Evolutionary conservation across 2,113 vertebrate genomes (phyloP).

Genomic region (Cacatua alba): DNA sequence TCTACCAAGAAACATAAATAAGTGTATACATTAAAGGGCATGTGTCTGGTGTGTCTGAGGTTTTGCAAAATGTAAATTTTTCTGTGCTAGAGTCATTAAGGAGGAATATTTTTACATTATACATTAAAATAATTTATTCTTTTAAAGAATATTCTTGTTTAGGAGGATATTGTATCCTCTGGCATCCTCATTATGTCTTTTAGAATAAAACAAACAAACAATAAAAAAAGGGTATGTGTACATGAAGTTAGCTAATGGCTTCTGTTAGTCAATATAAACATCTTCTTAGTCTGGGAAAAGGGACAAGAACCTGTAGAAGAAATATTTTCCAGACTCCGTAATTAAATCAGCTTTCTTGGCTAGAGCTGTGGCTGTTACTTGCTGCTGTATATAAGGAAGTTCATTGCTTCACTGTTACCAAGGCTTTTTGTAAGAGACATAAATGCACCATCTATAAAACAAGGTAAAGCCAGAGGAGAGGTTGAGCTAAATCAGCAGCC

Average conservation of each 20-base stretch:
- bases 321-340: neutral
- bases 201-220: neutral
- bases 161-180: neutral
- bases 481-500: neutral
- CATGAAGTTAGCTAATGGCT: neutral
- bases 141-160: neutral
- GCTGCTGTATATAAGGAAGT: neutral
- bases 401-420: neutral
- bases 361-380: neutral
- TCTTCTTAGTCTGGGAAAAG: neutral
- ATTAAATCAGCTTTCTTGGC: neutral
- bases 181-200: neutral
- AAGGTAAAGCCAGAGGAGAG: neutral
- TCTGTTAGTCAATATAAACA: neutral
- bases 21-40: no score
- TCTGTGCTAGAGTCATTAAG: neutral
- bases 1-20: no score
- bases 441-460: neutral
- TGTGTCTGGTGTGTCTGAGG: no score
- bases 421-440: neutral
- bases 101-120: neutral
- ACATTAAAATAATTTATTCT: neutral
- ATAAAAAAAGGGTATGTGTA: neutral
- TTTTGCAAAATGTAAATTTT: neutral
- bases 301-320: neutral